Conservation (phyloP, 1,140 invertebrate genomes). For the Leptonema lineaticorne region DNA sequence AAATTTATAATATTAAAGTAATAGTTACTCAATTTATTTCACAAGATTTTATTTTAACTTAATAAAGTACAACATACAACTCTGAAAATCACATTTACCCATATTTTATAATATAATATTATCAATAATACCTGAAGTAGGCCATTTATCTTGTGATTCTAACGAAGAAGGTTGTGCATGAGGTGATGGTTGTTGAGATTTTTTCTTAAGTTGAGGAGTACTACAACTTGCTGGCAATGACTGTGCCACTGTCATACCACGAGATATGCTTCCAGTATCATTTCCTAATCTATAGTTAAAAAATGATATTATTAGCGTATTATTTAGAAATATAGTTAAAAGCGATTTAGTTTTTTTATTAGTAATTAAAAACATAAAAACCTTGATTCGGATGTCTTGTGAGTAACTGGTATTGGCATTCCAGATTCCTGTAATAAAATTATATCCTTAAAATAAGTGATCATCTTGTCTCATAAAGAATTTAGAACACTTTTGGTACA, state of each 20-base stretch:
- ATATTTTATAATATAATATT: background rate
- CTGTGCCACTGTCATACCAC: conserved; percentile 14
- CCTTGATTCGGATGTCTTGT: conserved; percentile 36
- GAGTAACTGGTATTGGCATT: conserved; percentile 33
- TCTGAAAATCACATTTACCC: background rate
- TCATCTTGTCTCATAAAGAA: too few species aligned
- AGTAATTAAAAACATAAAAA: conserved; percentile 13
- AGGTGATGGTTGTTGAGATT: conserved; percentile 30
- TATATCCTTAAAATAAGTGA: too few species aligned
- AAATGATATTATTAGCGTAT: conserved; percentile 7
- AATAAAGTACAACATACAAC: background rate
- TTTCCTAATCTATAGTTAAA: conserved; percentile 31
- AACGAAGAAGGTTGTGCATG: conserved; percentile 21
- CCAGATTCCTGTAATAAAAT: conserved; percentile 32
- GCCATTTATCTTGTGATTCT: conserved; percentile 35
- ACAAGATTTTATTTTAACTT: too few species aligned
- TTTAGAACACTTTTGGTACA: too few species aligned
- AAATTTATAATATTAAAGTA: too few species aligned
- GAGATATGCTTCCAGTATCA: conserved; percentile 35
- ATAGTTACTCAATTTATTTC: too few species aligned
- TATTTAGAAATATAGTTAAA: too few species aligned
- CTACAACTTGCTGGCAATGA: conserved; percentile 35
- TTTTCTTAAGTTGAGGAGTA: conserved; percentile 38
- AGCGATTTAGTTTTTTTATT: background rate
- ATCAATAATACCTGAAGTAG: conserved; percentile 20